Evolutionary conservation across 2,797 vertebrate genomes (phyloP).

Genomic region (Serranus cabrilla): DNA sequence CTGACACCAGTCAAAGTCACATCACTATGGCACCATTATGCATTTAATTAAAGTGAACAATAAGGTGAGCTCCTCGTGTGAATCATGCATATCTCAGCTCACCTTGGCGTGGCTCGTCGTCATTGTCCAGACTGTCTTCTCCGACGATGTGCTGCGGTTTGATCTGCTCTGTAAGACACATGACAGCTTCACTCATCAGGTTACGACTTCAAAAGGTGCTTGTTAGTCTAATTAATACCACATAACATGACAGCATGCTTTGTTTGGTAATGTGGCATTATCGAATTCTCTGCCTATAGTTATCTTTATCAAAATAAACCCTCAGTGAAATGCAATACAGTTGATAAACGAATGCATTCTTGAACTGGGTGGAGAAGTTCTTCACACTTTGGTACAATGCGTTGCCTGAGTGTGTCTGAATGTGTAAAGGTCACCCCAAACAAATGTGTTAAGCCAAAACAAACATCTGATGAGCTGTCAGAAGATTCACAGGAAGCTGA

Average conservation of each 20-base stretch:
- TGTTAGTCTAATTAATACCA: background rate
- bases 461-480: conserved; percentile 47
- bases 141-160: conserved; percentile 94
- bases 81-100: conserved; percentile 58
- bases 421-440: conserved; percentile 58
- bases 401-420: conserved; percentile 22
- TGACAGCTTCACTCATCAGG: conserved; percentile 16
- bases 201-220: conserved; percentile 4
- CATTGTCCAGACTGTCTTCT: conserved; percentile 92
- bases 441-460: conserved; percentile 38
- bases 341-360: conserved; percentile 41
- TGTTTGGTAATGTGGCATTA: conserved; percentile 32
- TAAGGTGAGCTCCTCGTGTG: background rate
- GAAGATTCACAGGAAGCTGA: conserved; percentile 26
- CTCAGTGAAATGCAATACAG: conserved; percentile 23
- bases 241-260: background rate
- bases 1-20: background rate
- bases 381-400: conserved; percentile 5
- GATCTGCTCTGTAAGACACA: conserved; percentile 90
- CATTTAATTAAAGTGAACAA: background rate
- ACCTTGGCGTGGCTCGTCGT: conserved; percentile 94
- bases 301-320: conserved; percentile 15
- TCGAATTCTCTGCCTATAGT: conserved; percentile 34
- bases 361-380: conserved; percentile 43
- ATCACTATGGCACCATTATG: background rate